Evolutionary conservation across 92 coral and sea anemone genomes (phyloP), one percentile per base, ranked within the genome.

Genomic region (Umimayanthus kanabou): DNA sequence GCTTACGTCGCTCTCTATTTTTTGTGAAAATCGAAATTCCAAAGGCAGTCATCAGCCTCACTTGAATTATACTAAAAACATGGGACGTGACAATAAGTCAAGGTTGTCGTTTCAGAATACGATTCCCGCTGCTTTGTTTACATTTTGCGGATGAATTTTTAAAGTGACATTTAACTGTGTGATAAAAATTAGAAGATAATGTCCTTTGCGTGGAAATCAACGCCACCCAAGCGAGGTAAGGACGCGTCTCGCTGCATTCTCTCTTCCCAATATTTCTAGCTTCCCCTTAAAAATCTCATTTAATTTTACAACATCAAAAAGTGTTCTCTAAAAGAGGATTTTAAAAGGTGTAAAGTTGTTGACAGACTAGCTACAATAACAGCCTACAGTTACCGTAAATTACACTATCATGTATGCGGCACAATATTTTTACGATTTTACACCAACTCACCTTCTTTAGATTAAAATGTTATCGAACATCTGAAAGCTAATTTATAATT

Each of bases 171-270:
- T 53, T 55, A 28, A 57, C 26, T 57, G 26, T n/a, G 71, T 22
- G 72, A 57, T 80, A 55, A 80, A 80, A 49, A 47, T 57, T 50
- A 80, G 25, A 28, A 28, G 50, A 80, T 57, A 80, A 55, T 80
- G 72, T 80, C 84, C 84, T 33, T 55, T 9, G 72, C 42, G 42
- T 30, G 84, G 72, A 58, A 57, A 80, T 20, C 71, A 20, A 22
- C 72, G 70, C 84, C 26, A 30, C 71, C 10, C 84, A 30, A 80
- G 45, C 6, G 71, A 80, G 84, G 84, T 80, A 80, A 80, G 84
- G 45, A 76, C 33, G 30, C 49, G 8, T 20, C 15, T 75, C 43
- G 10, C 25, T 72, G 37, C 1, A 5, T 61, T 61, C 69, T 22
- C n/a, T n/a, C 26, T 61, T 55, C 20, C 2, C 0, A 55, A 55